Percentiles rank a stretch among this genome's conserved stretches.
These are phyloP conservation scores for Drosophila falleni DNA, from an alignment of 2,888 invertebrate species.

Conservation along the genomic window DNA sequence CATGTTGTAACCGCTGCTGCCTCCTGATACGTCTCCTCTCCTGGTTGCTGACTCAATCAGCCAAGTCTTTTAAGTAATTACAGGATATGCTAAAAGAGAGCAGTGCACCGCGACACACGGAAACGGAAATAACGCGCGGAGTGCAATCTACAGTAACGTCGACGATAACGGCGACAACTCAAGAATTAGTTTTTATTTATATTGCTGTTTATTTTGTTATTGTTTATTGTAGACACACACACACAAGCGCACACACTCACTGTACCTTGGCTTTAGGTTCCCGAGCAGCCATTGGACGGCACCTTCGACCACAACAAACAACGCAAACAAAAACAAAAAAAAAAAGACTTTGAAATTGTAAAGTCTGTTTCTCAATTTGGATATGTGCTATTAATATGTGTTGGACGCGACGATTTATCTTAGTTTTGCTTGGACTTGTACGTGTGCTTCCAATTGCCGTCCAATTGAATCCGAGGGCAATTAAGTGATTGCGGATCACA, in stretches of 20 bases:
- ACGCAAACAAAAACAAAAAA: slow-evolving; percentile 41
- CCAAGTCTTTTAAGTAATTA: slow-evolving; percentile 39
- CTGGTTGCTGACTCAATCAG: slow-evolving; percentile 1
- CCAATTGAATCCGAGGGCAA: slow-evolving; percentile 6
- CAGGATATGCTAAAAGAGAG: slow-evolving; percentile 41
- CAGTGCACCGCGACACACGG: slow-evolving; percentile 28
- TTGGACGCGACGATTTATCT: neutral
- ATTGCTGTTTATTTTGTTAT: slow-evolving; percentile 13
- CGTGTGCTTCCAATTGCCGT: slow-evolving; percentile 22
- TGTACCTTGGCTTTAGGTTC: slow-evolving; percentile 28
- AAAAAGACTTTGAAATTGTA: slow-evolving; percentile 19
- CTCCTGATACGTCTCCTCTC: slow-evolving; percentile 2
- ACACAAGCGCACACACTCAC: slow-evolving; percentile 9
- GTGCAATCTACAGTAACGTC: slow-evolving; percentile 11
- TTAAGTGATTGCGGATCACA: slow-evolving; percentile 41
- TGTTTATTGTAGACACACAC: slow-evolving; percentile 19
- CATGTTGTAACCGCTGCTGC: slow-evolving; percentile 21
- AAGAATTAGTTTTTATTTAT: slow-evolving; percentile 9
- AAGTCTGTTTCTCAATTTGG: neutral
- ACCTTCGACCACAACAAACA: slow-evolving; percentile 42
- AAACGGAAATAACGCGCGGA: slow-evolving; percentile 60
- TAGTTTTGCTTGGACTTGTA: neutral
- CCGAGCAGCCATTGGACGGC: slow-evolving; percentile 51
- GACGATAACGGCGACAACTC: neutral
- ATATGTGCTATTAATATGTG: neutral